These are phyloP conservation scores for Tetanocera ferruginea DNA, from an alignment of 2,888 invertebrate genomes.

Conservation along the genomic window DNA sequence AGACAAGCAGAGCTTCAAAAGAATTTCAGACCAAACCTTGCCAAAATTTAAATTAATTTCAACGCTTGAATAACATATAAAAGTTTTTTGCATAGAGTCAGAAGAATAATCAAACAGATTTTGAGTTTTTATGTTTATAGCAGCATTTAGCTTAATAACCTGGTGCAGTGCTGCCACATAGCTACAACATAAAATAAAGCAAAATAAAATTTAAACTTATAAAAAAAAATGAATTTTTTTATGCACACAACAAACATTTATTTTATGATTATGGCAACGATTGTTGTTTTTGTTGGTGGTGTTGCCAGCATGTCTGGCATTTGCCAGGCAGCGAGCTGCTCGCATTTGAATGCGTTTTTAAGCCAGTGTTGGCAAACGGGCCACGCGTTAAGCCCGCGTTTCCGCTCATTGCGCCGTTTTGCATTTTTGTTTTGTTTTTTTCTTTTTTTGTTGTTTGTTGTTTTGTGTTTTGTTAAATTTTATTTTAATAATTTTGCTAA, in stretches of 20 bases:
- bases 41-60: no score
- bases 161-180: conserved; percentile 1
- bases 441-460: no score
- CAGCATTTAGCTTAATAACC: background rate
- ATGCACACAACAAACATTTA: conserved; percentile 14
- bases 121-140: conserved; percentile 18
- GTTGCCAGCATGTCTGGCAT: background rate
- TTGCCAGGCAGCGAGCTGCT: background rate
- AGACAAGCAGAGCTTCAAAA: no score
- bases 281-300: background rate
- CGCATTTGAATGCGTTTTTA: conserved; percentile 17
- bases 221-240: conserved; percentile 20
- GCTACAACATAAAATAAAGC: conserved; percentile 10
- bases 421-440: background rate
- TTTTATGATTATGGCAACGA: conserved; percentile 21
- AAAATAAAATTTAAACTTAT: conserved; percentile 19
- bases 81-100: background rate
- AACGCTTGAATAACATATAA: no score
- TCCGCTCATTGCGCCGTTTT: background rate
- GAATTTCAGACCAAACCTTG: no score
- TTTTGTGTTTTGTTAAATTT: no score
- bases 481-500: background rate
- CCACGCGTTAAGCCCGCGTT: background rate
- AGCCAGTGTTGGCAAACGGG: conserved; percentile 27
- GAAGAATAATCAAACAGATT: background rate